Conservation (phyloP, 37 sponge, comb jelly and placozoan genomes). For the Mnemiopsis leidyi region DNA sequence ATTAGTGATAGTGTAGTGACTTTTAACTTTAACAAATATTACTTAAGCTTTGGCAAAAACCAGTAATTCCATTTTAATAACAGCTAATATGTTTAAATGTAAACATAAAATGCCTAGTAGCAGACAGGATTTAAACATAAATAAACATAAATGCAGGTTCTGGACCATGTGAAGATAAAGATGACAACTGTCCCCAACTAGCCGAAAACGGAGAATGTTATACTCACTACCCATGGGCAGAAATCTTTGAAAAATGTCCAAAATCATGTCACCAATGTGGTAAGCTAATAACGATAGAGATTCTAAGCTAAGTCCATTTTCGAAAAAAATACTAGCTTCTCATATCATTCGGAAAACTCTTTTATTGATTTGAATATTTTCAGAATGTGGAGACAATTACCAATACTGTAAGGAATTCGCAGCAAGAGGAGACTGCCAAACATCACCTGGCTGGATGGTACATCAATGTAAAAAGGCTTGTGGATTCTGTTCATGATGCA, state of each 20-base stretch:
- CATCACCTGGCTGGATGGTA: not conserved
- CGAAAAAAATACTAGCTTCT: not conserved
- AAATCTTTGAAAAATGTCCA: conserved; percentile 10
- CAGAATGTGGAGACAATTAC: conserved; percentile 63
- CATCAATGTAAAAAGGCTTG: conserved; percentile 28
- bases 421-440: not conserved
- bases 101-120: no score
- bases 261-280: conserved; percentile 51
- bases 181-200: not conserved
- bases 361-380: conserved; percentile 1
- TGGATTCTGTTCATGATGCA: not conserved
- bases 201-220: conserved; percentile 11
- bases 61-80: not conserved
- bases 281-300: not conserved
- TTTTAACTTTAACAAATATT: not conserved
- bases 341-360: not conserved
- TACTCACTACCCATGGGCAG: not conserved
- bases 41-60: not conserved
- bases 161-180: not conserved
- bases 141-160: not conserved
- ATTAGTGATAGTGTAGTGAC: no score
- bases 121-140: no score
- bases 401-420: not conserved
- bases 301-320: not conserved
- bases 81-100: not conserved